phyloP scores from a whole-genome alignment of 2,888 invertebrate species.

The Drosophila paracracens region DNA sequence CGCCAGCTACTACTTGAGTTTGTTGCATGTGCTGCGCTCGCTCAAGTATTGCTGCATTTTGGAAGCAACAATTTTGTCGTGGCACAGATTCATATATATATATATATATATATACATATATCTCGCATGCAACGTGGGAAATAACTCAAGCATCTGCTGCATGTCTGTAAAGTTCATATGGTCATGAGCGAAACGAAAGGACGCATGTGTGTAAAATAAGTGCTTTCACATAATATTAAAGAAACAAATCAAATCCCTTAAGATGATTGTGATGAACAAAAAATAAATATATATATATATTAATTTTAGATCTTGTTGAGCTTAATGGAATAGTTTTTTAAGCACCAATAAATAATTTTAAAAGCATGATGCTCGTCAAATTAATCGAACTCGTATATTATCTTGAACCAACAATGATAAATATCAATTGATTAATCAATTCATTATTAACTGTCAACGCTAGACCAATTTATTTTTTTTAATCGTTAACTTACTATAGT shows the following conservation, averaged over 20 bases:
- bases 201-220: background rate
- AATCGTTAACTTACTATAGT: background rate
- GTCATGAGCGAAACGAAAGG: slow-evolving; percentile 17
- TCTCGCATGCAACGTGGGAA: slow-evolving; percentile 43
- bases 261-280: background rate
- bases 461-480: background rate
- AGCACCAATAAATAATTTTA: background rate
- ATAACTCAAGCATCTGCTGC: slow-evolving; percentile 25
- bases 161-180: slow-evolving; percentile 48
- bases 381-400: background rate
- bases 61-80: slow-evolving; percentile 50
- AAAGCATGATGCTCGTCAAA: background rate
- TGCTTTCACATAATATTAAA: background rate
- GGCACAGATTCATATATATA: slow-evolving; percentile 26
- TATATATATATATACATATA: slow-evolving; percentile 9
- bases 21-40: slow-evolving; percentile 19
- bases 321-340: background rate
- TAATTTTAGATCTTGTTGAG: background rate
- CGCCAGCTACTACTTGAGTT: slow-evolving; percentile 37
- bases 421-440: background rate
- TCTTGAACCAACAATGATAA: background rate
- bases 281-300: background rate
- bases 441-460: background rate
- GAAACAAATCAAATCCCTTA: background rate
- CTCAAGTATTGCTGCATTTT: slow-evolving; percentile 46